These are phyloP conservation scores for Scaeva pyrastri DNA, from an alignment of 2,888 invertebrate genomes.

Conservation along the genomic window DNA sequence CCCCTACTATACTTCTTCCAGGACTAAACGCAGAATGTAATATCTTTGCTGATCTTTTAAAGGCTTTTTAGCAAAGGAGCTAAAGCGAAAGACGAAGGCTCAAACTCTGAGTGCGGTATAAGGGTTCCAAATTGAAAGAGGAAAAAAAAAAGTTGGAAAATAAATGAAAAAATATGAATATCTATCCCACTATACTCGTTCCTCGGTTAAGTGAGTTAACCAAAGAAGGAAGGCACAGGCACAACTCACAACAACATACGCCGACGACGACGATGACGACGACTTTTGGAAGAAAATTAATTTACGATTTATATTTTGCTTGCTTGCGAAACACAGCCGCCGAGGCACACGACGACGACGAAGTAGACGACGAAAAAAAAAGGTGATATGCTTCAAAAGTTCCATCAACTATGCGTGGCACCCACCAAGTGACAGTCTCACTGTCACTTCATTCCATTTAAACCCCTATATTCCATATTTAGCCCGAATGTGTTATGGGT, in stretches of 20 bases:
- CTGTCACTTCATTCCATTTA: background rate
- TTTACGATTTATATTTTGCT: constrained; percentile 71
- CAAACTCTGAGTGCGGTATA: background rate
- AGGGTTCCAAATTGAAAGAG: constrained; percentile 22
- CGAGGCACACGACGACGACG: background rate
- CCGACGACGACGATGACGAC: too few relatives aligned
- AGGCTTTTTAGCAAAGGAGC: background rate
- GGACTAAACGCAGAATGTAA: constrained; percentile 55
- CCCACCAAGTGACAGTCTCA: constrained; percentile 20
- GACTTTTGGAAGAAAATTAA: constrained; percentile 61
- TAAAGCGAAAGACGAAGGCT: background rate
- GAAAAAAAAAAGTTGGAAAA: constrained; percentile 13
- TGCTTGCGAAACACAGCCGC: constrained; percentile 45
- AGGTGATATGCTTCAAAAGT: constrained; percentile 33
- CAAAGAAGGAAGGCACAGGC: constrained; percentile 13
- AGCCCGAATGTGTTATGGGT: background rate
- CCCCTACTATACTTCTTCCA: background rate
- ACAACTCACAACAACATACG: constrained; percentile 31
- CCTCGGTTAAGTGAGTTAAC: constrained; percentile 25
- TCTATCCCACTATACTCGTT: background rate
- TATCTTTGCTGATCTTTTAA: constrained; percentile 55
- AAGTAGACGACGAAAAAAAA: background rate
- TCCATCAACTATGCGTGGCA: constrained; percentile 43
- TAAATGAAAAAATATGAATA: constrained; percentile 31
- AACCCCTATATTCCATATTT: background rate